A percentile compares a stretch with the other conserved stretches of the same genome.
Evolutionary conservation across 2,113 vertebrate species (phyloP).

Genomic region (Ctenodactylus gundi): DNA sequence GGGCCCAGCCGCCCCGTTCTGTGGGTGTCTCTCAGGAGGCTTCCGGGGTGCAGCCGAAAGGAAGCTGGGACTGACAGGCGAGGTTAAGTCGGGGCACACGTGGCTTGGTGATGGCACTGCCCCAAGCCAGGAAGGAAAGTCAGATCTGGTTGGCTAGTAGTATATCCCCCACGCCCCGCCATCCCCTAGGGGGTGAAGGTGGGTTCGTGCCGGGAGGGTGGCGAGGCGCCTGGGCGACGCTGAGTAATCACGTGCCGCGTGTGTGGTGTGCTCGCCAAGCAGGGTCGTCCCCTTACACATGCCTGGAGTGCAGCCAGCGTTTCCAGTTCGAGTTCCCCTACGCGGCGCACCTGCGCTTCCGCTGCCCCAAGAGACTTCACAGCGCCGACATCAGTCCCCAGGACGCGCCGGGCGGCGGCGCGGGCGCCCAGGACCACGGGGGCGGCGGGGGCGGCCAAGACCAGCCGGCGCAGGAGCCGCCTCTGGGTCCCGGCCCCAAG

Average conservation of each 20-base stretch:
- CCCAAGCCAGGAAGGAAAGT: not conserved
- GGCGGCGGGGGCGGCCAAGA: slow-evolving; percentile 80
- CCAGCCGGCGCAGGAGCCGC: slow-evolving; percentile 78
- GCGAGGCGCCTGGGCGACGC: not conserved
- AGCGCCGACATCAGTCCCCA: slow-evolving; percentile 76
- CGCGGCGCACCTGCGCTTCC: slow-evolving; percentile 94
- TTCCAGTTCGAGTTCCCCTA: slow-evolving; percentile 98
- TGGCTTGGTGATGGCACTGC: not conserved
- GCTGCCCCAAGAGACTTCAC: slow-evolving; percentile 94
- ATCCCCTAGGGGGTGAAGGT: not conserved
- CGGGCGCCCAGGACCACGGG: slow-evolving; percentile 78
- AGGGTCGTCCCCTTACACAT: slow-evolving; percentile 90
- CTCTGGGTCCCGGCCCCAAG: slow-evolving; percentile 65
- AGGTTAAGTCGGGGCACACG: not conserved
- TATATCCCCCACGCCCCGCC: too few species aligned
- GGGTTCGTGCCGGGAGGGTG: slow-evolving; percentile 15
- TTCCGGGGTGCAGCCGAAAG: not conserved
- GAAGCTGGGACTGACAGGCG: not conserved
- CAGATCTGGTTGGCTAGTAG: not conserved
- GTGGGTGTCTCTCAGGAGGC: not conserved
- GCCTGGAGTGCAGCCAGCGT: slow-evolving; percentile 95
- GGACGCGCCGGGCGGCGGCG: slow-evolving; percentile 81
- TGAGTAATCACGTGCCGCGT: slow-evolving; percentile 43
- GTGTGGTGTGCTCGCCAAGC: slow-evolving; percentile 49
- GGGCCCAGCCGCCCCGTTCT: not conserved